Percentiles rank a stretch among this genome's conserved stretches.
phyloP scores from a whole-genome alignment of 2,797 vertebrate species.

The Pangasius sanitwongsei region DNA sequence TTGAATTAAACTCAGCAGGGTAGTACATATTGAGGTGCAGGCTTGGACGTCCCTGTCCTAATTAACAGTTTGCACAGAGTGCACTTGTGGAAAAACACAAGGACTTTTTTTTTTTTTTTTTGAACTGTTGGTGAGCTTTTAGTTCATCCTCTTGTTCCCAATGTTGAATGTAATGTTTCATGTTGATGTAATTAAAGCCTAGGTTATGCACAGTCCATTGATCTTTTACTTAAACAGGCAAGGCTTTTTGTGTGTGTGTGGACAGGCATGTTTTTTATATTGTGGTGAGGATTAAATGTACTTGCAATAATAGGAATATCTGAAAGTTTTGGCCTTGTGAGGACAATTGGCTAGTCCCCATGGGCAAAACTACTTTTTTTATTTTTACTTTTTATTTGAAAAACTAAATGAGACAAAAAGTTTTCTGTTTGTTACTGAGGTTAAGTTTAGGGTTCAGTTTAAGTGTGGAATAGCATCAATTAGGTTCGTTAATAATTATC shows the following conservation, averaged over 20 bases:
- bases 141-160: background rate
- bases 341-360: background rate
- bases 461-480: background rate
- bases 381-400: background rate
- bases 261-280: background rate
- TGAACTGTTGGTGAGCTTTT: background rate
- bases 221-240: background rate
- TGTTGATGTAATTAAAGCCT: background rate
- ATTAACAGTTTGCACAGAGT: slow-evolving; percentile 1
- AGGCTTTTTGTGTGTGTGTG: background rate
- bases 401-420: background rate
- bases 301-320: background rate
- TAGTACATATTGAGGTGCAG: background rate
- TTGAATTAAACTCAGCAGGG: slow-evolving; percentile 3
- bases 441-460: background rate
- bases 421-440: background rate
- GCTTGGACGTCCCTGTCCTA: background rate
- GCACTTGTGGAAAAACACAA: background rate
- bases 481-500: background rate
- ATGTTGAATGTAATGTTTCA: background rate
- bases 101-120: background rate
- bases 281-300: background rate
- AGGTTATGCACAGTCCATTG: background rate
- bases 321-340: background rate
- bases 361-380: background rate